phyloP scores from a whole-genome alignment of 2,888 invertebrate genomes.

The Ophioninae sp. region DNA sequence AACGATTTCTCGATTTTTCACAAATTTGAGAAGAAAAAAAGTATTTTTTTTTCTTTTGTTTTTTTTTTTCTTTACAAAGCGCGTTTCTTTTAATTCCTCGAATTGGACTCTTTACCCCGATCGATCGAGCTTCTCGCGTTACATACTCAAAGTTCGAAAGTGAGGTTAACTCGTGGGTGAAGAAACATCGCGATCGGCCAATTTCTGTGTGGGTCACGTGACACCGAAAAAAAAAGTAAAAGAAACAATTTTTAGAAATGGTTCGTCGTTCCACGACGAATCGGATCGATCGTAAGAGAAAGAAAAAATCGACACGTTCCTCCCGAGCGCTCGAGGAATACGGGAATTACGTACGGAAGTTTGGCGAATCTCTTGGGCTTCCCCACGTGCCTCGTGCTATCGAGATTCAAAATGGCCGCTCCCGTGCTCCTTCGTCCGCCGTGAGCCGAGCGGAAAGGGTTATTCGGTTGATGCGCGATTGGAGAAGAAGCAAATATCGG shows the following conservation, averaged over 20 bases:
- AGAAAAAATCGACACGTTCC: constrained; percentile 20
- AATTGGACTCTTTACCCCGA: neutral
- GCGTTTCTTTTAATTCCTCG: neutral
- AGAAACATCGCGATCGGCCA: neutral
- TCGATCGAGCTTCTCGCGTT: neutral
- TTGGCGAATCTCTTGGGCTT: neutral
- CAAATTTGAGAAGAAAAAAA: neutral
- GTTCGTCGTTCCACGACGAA: constrained; percentile 12
- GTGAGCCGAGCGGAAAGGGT: neutral
- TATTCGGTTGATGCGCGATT: neutral
- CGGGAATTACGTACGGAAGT: neutral
- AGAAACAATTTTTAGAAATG: constrained; percentile 26
- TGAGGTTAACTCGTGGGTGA: neutral
- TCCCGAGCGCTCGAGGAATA: constrained; percentile 14
- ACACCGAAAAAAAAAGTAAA: neutral
- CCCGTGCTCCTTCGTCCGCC: neutral
- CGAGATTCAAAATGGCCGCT: neutral
- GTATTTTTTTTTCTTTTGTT: neutral
- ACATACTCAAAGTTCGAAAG: neutral
- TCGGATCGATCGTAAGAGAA: constrained; percentile 28
- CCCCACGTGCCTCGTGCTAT: neutral
- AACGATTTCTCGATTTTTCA: neutral
- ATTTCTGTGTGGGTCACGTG: neutral
- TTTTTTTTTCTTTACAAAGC: neutral
- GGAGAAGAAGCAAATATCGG: neutral